Evolutionary conservation across 2,797 vertebrate species (phyloP).

Genomic region (Helicolenus hilgendorfi): DNA sequence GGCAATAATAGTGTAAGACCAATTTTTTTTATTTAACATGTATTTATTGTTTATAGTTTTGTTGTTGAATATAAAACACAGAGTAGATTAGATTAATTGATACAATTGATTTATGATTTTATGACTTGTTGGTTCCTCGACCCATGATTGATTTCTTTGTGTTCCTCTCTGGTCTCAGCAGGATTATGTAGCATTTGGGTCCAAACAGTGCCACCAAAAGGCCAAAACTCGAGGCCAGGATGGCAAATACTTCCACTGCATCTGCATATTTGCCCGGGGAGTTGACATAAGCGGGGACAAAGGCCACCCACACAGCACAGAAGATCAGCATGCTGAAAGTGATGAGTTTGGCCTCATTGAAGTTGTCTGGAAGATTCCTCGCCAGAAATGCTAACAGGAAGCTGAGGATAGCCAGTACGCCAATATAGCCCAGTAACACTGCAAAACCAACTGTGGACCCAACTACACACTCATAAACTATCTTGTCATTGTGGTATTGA

Average conservation of each 20-base stretch:
- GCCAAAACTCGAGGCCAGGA: constrained; percentile 69
- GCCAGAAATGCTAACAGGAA: constrained; percentile 81
- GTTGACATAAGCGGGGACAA: constrained; percentile 6
- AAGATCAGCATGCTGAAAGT: constrained; percentile 87
- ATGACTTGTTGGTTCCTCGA: not conserved
- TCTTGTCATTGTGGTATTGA: constrained; percentile 76
- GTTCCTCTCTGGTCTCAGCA: constrained; percentile 76
- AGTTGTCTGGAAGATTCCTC: no score
- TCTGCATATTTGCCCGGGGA: no score
- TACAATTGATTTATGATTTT: not conserved
- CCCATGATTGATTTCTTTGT: constrained; percentile 81
- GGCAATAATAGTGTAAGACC: no score
- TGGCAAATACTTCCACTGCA: no score
- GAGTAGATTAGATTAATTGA: no score
- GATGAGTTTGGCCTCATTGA: constrained; percentile 46
- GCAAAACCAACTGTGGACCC: constrained; percentile 76
- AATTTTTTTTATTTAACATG: no score
- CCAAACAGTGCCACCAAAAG: constrained; percentile 62
- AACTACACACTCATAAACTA: constrained; percentile 79
- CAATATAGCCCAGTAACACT: constrained; percentile 78
- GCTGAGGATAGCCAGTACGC: constrained; percentile 71
- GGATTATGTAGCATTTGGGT: constrained; percentile 79
- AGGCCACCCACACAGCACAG: constrained; percentile 80
- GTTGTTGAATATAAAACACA: no score
- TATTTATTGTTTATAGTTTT: no score